Base-by-base conservation (phyloP, 2,888 invertebrate genomes). In the Lumbricus terrestris region DNA sequence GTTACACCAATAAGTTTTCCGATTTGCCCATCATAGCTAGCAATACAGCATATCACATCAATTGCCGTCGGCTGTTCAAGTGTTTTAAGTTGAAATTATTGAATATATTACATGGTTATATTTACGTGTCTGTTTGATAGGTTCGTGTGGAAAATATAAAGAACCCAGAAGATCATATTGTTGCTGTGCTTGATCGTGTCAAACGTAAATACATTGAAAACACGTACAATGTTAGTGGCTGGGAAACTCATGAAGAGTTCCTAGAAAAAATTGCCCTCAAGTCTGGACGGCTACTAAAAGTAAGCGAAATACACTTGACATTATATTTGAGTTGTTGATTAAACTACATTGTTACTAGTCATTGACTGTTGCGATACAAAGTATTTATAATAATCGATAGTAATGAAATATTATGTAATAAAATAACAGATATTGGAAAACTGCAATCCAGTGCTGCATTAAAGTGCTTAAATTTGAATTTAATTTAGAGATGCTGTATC, bases 161-260 rank as follows among this genome's bases (percentile, higher is more conserved):
- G 93, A 97, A 97, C 94, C 99, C 99, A 20, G 98, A 99, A 95
- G 98, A 99, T 95, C 99, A 99, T 94, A 97, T 99, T 90, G 96
- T 96, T 90, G 96, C 97, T 33, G 97, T 99, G 33, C 95, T 99
- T 90, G 96, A 97, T 93, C 96, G 98, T 92, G 98, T 99, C 0
- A 97, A 97, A 93, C 96, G 96, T 88, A 98, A 98, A 93, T 98
- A 99, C 95, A 96, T 99, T 89, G 95, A 96, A 29, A 98, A 97
- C 95, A 98, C 98, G 16, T 99, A 99, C 94, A 97, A 97, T 95
- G 92, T 95, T 29, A 91, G 92, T 11, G 96, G 96, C 23, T 99
- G 98, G 98, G 96, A 95, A 3, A 96, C 97, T 92, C 95, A 97
- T 23, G 96, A 96, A 89, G 97, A 99, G 93, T 99, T 99, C 94